Evolutionary conservation across 2,888 invertebrate genomes (phyloP).

Genomic region (Epistrophe grossulariae): DNA sequence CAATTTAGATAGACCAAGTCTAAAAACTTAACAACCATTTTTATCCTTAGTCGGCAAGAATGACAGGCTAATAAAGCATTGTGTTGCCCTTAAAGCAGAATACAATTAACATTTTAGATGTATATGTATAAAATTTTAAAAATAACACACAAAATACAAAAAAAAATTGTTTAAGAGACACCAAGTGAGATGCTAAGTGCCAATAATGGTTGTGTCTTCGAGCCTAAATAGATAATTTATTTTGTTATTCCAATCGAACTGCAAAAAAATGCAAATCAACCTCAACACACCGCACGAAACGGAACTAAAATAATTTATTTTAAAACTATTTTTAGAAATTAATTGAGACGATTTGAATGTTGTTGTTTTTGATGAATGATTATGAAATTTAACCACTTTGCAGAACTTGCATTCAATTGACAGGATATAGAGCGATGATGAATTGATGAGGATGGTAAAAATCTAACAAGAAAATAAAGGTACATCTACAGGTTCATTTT

Average conservation of each 20-base stretch:
- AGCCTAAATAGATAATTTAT: slow-evolving; percentile 55
- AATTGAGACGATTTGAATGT: neutral
- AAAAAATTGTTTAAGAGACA: neutral
- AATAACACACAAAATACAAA: neutral
- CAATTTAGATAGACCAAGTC: slow-evolving; percentile 50
- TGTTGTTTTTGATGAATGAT: slow-evolving; percentile 7
- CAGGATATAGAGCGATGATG: neutral
- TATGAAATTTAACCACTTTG: neutral
- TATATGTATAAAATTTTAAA: neutral
- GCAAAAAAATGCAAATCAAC: slow-evolving; percentile 18
- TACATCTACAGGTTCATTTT: neutral
- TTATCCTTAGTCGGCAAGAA: slow-evolving; percentile 49
- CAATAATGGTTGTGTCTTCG: slow-evolving; percentile 63
- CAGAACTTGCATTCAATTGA: neutral
- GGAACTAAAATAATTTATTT: slow-evolving; percentile 38
- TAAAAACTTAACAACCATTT: slow-evolving; percentile 31
- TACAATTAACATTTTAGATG: slow-evolving; percentile 14
- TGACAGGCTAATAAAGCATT: slow-evolving; percentile 74
- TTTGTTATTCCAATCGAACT: slow-evolving; percentile 13
- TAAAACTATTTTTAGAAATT: slow-evolving; percentile 9
- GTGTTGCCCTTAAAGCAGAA: slow-evolving; percentile 58
- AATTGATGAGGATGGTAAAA: neutral
- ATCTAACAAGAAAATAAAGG: neutral
- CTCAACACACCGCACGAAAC: slow-evolving; percentile 15
- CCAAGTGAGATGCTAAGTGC: slow-evolving; percentile 43